Evolutionary conservation across 2,113 vertebrate genomes (phyloP).

Genomic region (Varanus komodoensis): DNA sequence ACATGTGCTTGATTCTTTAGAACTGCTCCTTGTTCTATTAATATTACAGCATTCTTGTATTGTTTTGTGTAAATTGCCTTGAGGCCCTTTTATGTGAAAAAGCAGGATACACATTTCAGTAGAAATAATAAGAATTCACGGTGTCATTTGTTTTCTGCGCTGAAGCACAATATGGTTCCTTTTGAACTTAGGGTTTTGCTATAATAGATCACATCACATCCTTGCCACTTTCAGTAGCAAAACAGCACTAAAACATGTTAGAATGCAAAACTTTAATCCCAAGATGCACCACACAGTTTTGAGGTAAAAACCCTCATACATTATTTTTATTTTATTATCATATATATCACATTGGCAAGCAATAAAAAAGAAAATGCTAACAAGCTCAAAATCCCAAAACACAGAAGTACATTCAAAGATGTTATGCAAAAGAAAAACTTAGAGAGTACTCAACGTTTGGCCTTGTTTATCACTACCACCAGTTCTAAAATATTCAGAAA

Average conservation of each 20-base stretch:
- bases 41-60: not conserved
- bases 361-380: not conserved
- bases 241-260: conserved; percentile 8
- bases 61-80: not conserved
- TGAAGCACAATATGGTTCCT: not conserved
- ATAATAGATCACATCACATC: not conserved
- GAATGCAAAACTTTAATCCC: conserved; percentile 3
- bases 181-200: not conserved
- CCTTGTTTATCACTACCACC: not conserved
- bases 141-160: too few relatives aligned
- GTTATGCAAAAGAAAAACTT: not conserved
- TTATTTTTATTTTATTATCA: not conserved
- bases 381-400: not conserved
- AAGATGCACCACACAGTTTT: conserved; percentile 5
- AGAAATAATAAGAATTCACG: too few relatives aligned
- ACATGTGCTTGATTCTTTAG: not conserved
- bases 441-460: not conserved
- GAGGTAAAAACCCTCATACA: not conserved
- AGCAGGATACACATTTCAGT: not conserved
- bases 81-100: not conserved
- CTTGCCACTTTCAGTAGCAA: conserved; percentile 8
- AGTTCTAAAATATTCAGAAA: not conserved
- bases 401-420: not conserved
- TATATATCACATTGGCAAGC: not conserved
- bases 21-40: not conserved